Evolutionary conservation across 1,140 invertebrate genomes (phyloP), one percentile per base, ranked within the genome.

Genomic region (Neomicropteryx cornuta): DNA sequence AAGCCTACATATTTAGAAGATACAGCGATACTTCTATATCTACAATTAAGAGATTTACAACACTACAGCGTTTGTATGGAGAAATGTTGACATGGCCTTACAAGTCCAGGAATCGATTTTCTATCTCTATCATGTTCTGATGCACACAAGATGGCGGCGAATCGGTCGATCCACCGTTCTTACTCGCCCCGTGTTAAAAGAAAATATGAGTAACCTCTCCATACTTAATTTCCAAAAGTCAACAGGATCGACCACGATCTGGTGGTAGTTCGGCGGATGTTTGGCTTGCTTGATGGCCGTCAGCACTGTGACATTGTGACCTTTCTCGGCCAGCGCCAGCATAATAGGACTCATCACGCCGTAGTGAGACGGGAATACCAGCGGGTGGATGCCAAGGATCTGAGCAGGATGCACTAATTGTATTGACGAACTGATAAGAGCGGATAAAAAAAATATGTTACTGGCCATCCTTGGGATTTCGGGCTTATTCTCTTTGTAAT

Each of bases 231-330:
- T 66, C 58, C 71, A 72, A 43, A 71, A 66, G 27, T 66, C 60
- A 22, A 57, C 57, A 11, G 69, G 55, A 41, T 66, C 64, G 0
- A 70, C 56, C 32, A 69, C 57, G 3, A 73, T 55, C 44, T 73
- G 60, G 8, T 61, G 68, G 28, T 71, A 68, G 43, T 67, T 73
- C 6, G 59, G 49, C 1, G 60, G 60, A 5, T 58, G 53, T 24
- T 70, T 51, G 0, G 51, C 51, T 24, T 60, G 56, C 42, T 53
- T 62, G 42, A 62, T 53, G 18, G 66, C 62, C 13, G 67, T 73
- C 2, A 78, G 66, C 1, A 74, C 60, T 5, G 75, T 77, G 2
- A 79, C 66, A 42, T 77, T 64, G 46, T 79, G 77, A 2, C 75
- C 76, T 34, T 70, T 62, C 0, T 51, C 39, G 1, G 73, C 63